These are phyloP conservation scores for Coelinius sp. DNA, from an alignment of 2,888 invertebrate species.

Conservation along the genomic window DNA sequence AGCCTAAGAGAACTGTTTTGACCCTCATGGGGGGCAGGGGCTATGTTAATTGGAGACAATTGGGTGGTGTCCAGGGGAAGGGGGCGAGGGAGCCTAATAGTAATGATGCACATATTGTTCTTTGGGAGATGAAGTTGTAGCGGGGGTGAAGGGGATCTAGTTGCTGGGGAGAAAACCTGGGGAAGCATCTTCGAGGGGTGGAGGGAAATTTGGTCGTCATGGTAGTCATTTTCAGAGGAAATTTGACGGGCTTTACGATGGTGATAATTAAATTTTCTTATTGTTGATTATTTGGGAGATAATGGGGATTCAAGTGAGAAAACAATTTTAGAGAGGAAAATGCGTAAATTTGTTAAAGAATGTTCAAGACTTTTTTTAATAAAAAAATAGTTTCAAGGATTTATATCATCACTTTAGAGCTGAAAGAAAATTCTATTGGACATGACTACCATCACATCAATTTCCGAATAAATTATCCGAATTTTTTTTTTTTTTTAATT, in stretches of 20 bases:
- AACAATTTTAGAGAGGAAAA: neutral
- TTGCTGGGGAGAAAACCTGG: neutral
- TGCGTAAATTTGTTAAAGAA: neutral
- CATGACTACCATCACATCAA: too few species aligned
- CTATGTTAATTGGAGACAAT: slow-evolving; percentile 88
- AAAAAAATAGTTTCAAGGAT: too few species aligned
- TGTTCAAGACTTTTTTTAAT: too few species aligned
- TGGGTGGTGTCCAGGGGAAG: slow-evolving; percentile 55
- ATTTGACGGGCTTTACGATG: neutral
- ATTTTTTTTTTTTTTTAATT: neutral
- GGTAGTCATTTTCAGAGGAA: neutral
- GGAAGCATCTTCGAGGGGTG: neutral
- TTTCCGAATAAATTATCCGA: too few species aligned
- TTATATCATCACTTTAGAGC: too few species aligned
- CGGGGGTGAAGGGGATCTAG: slow-evolving; percentile 42
- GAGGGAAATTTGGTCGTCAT: neutral
- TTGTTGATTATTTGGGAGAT: neutral
- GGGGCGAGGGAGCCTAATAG: slow-evolving; percentile 79
- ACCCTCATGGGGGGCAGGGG: slow-evolving; percentile 91
- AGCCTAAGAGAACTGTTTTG: slow-evolving; percentile 81
- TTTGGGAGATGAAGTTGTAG: slow-evolving; percentile 91
- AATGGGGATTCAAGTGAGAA: neutral
- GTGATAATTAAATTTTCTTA: neutral
- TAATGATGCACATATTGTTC: slow-evolving; percentile 89
- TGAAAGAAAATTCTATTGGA: too few species aligned